Evolutionary conservation across 1,140 invertebrate species (phyloP), one percentile per base, ranked within the genome.

Genomic region (Brachionus manjavacas): DNA sequence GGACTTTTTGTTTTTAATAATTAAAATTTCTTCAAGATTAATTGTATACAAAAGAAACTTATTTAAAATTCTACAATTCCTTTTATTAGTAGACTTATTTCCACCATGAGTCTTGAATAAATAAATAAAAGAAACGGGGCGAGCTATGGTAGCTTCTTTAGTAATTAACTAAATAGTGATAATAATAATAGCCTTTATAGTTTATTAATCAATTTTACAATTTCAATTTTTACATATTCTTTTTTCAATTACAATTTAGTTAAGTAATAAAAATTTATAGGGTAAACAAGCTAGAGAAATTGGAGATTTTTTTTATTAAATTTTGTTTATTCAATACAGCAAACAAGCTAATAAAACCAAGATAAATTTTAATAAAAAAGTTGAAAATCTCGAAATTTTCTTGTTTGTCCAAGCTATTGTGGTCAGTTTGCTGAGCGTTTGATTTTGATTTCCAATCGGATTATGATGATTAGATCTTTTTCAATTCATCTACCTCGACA

Each of bases 281-380:
- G 31, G 68, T 72, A 72, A 72, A 72, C 68, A 72, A 72, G 68
- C 35, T 70, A n/a, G 68, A 72, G 68, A 72, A 72, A 39, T 68
- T 31, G 2, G 14, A 20, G 35, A 43, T 72, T 72, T 39, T 35
- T n/a, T 72, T 39, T 39, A 41, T 72, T 72, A 41, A 41, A 39
- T 39, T 20, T 72, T 72, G 46, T 72, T 72, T 72, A 72, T 72
- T 72, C 68, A 72, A 72, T 72, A 12, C n/a, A 72, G 68, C 68
- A 72, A 72, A 72, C 39, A 72, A 72, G 23, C 11, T 20, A 72
- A 41, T 41, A 72, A 72, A 72, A 72, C n/a, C 9, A 41, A 72
- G 28, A 72, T 72, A 72, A 9, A 41, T 72, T 72, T 72, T 72
- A 39, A 39, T 72, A 39, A 72, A 41, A 11, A 72, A 72, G 4